Evolutionary conservation across 2,797 vertebrate species (phyloP), one percentile per base, ranked within the genome.

Genomic region (Sphenodon punctatus): DNA sequence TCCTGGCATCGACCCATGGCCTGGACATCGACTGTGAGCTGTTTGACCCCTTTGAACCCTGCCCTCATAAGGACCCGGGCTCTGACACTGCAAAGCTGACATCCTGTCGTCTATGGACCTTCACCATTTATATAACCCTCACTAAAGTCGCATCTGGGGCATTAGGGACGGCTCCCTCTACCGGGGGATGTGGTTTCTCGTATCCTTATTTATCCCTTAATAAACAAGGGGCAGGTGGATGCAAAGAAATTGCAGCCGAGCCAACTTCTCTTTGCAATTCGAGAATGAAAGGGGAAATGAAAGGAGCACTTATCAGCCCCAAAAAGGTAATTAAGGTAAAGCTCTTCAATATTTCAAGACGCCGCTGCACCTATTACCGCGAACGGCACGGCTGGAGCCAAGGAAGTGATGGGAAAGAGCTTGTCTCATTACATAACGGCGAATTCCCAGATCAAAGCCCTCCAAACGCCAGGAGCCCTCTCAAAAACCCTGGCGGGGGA

Each of bases 391-490:
- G 87, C 83, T 85, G 71, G 61, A 79, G 82, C 73, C 1, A 1
- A 63, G 42, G 88, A 87, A 92, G 78, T 86, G 78, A 86, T 9
- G 73, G 91, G 87, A 87, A 83, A 84, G 75, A 58, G 64, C 78
- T 86, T 86, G 85, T 87, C 90, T 87, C 1, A 2, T 85, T 81
- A 82, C 75, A 38, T 78, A 92, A 81, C 16, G 0, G 69, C 79
- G 55, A 76, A 88, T 93, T 89, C 89, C n/a, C 78, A 91, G 89
- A 92, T 93, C 90, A 93, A 93, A 95, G 93, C 93, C 80, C 87
- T 82, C 77, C 78, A 92, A n/a, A n/a, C 92, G 89, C 89, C 86
- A 61, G 89, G 60, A 66, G 89, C 92, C 93, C 93, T 89, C 70
- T 85, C 82, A 78, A 49, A 84, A 90, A 65, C 32, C 34, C 51